Percentiles rank a stretch among this genome's conserved stretches.
Conservation (phyloP, 2,797 vertebrate genomes). For the Ambastaia sidthimunki region DNA sequence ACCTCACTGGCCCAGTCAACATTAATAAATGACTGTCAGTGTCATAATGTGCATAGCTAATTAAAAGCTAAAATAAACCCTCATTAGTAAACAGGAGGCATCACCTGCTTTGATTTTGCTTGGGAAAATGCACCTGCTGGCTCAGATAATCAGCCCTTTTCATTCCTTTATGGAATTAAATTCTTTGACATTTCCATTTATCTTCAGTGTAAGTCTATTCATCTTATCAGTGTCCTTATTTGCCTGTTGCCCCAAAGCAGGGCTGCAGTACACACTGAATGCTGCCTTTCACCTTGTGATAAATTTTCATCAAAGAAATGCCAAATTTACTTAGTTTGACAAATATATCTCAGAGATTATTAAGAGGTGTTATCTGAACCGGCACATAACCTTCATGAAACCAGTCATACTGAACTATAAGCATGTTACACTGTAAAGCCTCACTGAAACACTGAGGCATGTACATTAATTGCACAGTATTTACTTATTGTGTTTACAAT, state of each 20-base stretch:
- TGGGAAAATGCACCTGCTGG: constrained; percentile 43
- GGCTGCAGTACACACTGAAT: neutral
- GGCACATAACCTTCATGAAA: neutral
- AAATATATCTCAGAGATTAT: constrained; percentile 37
- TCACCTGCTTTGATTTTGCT: constrained; percentile 12
- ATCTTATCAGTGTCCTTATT: constrained; percentile 31
- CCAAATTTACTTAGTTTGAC: constrained; percentile 17
- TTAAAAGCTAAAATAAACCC: constrained; percentile 49
- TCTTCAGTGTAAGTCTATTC: constrained; percentile 42
- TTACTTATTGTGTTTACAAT: neutral
- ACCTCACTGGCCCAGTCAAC: constrained; percentile 18
- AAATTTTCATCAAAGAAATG: constrained; percentile 40
- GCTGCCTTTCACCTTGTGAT: constrained; percentile 36
- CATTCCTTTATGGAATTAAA: constrained; percentile 39
- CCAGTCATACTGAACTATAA: neutral
- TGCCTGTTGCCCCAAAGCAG: constrained; percentile 31
- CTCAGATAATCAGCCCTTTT: constrained; percentile 37
- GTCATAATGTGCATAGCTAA: constrained; percentile 38
- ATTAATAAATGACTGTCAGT: constrained; percentile 42
- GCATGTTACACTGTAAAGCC: neutral
- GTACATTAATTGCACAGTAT: neutral
- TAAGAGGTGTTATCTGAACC: neutral
- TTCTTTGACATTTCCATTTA: constrained; percentile 50
- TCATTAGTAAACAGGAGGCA: constrained; percentile 51
- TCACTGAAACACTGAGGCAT: neutral